Base-by-base conservation (phyloP, 2,113 vertebrate genomes). In the Australoheros scitulus region DNA sequence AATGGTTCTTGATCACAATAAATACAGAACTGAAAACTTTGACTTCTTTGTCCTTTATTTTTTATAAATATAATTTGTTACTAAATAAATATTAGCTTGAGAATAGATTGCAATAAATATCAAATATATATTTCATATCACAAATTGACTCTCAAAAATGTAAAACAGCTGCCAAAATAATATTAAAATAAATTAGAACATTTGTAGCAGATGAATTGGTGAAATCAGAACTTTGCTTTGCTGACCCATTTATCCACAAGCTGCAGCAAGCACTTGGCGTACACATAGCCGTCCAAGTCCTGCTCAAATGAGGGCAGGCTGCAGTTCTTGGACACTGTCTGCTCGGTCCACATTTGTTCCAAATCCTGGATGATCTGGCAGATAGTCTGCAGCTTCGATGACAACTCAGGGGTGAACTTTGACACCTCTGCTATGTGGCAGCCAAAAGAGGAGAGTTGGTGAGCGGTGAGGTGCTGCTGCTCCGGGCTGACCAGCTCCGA, bases 321-420 rank as follows among this genome's bases (percentile, higher is more conserved):
- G 88, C 82, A 89, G 18, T 11, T 8, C 13, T 1, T 20, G 0
- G 1, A 0, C 7, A 1, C 0, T 1, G 15, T 9, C 3, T 0
- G 0, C 10, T 0, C 1, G 0, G 3, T 7, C n/a, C 1, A 11
- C 29, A 0, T 2, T 2, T 0, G 0, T 63, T 50, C 58, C 5
- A 26, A 0, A 6, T 50, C 2, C 2, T 1, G 0, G 7, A 26
- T 11, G 11, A 2, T 0, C 61, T 93, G 81, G 32, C 10, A 0
- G 47, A 11, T 61, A 0, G 0, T 5, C 4, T 0, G 0, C 14
- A 91, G 61, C 1, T 7, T 0, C 0, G 1, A 0, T 0, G 26
- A 2, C n/a, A 82, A 11, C 3, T 75, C n/a, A 1, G 55, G 15
- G 17, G 4, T 64, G n/a, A 9, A 3, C 1, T 15, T 0, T 0